Conservation (phyloP, 2,113 vertebrate species). For the Pontoporia blainvillei region DNA sequence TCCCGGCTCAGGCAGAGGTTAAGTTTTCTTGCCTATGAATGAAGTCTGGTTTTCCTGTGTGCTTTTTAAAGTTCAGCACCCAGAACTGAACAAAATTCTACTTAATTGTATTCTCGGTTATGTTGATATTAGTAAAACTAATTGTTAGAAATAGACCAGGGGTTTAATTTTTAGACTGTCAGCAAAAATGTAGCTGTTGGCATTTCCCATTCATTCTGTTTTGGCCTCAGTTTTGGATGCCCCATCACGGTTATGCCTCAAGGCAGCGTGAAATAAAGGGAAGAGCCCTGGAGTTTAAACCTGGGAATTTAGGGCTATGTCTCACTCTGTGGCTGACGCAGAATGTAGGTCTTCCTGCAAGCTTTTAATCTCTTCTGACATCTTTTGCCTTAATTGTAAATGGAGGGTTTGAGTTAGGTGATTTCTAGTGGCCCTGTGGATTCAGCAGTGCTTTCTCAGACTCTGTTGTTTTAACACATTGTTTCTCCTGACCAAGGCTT, state of each 20-base stretch:
- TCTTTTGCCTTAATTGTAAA: constrained; percentile 16
- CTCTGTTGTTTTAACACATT: not conserved
- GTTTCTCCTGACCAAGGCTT: not conserved
- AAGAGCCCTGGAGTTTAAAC: not conserved
- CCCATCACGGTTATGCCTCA: not conserved
- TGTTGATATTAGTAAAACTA: not conserved
- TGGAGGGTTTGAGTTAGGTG: constrained; percentile 5
- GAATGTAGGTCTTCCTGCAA: not conserved
- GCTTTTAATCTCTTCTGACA: not conserved
- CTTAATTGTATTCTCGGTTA: not conserved
- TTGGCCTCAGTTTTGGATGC: not conserved
- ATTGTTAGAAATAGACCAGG: not conserved
- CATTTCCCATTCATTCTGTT: not conserved
- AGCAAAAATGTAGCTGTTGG: not conserved
- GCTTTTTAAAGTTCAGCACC: not conserved
- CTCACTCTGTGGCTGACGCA: not conserved
- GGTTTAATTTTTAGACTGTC: not conserved
- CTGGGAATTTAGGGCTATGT: not conserved
- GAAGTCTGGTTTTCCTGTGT: not conserved
- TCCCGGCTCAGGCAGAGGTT: not conserved
- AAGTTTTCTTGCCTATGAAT: not conserved
- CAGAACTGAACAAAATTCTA: not conserved
- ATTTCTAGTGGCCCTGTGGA: not conserved
- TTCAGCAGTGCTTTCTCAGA: not conserved
- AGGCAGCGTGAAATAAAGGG: not conserved